Percentiles rank a stretch among this genome's conserved stretches.
phyloP scores from a whole-genome alignment of 2,888 invertebrate genomes.

The Nemapogon koenigi region DNA sequence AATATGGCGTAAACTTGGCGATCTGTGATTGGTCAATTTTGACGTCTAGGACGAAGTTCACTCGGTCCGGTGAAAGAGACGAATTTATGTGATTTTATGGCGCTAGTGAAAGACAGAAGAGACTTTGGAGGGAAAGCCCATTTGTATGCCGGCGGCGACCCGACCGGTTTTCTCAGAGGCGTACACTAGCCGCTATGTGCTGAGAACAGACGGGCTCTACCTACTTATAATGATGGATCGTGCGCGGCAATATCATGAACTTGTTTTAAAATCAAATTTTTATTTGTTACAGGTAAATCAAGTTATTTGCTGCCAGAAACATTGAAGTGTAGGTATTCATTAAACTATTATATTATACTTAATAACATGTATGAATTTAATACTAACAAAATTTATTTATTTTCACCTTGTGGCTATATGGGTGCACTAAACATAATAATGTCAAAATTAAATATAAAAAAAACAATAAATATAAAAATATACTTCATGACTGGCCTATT shows the following conservation, averaged over 20 bases:
- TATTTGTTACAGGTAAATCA: slow-evolving; percentile 10
- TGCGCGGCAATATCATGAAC: slow-evolving; percentile 11
- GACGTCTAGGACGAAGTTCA: slow-evolving; percentile 46
- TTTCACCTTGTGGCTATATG: too few species aligned
- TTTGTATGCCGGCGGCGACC: slow-evolving; percentile 52
- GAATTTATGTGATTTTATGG: slow-evolving; percentile 57
- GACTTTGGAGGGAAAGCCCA: slow-evolving; percentile 48
- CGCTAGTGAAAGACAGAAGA: slow-evolving; percentile 57
- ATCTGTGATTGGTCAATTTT: slow-evolving; percentile 36
- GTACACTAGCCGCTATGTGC: slow-evolving; percentile 31
- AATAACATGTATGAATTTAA: too few species aligned
- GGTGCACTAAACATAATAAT: too few species aligned
- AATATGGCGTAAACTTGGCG: slow-evolving; percentile 55
- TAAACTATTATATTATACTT: too few species aligned
- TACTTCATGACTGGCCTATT: too few species aligned
- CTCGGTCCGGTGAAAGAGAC: slow-evolving; percentile 44
- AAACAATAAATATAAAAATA: too few species aligned
- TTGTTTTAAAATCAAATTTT: slow-evolving; percentile 13
- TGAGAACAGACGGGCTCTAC: slow-evolving; percentile 20
- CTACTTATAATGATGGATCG: slow-evolving; percentile 48
- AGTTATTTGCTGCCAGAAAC: slow-evolving; percentile 3
- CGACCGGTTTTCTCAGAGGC: slow-evolving; percentile 61
- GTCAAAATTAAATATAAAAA: too few species aligned
- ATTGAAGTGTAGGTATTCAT: too few species aligned
- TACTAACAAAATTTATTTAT: too few species aligned